These are phyloP conservation scores for Leptothorax acervorum DNA, from an alignment of 2,888 invertebrate genomes.

Conservation along the genomic window DNA sequence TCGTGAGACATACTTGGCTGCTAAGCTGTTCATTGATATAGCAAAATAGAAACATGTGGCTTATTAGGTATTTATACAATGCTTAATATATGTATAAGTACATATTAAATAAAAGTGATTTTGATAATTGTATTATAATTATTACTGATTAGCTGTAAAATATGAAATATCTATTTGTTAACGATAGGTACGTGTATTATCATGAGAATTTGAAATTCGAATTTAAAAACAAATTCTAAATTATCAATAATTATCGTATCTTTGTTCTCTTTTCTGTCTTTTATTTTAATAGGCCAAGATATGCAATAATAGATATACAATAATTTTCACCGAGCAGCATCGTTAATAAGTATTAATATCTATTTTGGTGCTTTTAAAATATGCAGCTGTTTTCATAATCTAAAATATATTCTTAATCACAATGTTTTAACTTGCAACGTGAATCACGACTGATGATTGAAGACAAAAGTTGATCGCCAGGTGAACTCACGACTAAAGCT, in stretches of 20 bases:
- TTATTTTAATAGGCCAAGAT: not conserved
- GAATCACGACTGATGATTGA: not conserved
- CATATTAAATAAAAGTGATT: conserved; percentile 2
- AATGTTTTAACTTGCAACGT: not conserved
- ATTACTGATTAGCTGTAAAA: not conserved
- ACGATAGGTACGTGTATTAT: not conserved
- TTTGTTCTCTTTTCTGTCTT: not conserved
- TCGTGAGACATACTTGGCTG: not conserved
- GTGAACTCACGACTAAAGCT: not conserved
- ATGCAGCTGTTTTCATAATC: not conserved
- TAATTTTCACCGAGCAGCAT: no score
- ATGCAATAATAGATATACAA: no score
- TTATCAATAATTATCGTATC: not conserved
- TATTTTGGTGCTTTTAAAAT: not conserved
- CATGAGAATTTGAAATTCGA: not conserved
- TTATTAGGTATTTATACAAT: not conserved
- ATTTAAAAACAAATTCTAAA: not conserved
- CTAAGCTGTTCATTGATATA: conserved; percentile 34
- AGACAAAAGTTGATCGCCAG: not conserved
- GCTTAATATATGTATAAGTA: not conserved
- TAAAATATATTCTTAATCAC: conserved; percentile 31
- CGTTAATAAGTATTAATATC: no score
- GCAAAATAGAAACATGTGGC: conserved; percentile 34
- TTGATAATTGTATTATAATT: not conserved
- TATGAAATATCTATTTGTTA: not conserved